phyloP scores from a whole-genome alignment of 2,888 invertebrate genomes.

The Drosophila meridiana region DNA sequence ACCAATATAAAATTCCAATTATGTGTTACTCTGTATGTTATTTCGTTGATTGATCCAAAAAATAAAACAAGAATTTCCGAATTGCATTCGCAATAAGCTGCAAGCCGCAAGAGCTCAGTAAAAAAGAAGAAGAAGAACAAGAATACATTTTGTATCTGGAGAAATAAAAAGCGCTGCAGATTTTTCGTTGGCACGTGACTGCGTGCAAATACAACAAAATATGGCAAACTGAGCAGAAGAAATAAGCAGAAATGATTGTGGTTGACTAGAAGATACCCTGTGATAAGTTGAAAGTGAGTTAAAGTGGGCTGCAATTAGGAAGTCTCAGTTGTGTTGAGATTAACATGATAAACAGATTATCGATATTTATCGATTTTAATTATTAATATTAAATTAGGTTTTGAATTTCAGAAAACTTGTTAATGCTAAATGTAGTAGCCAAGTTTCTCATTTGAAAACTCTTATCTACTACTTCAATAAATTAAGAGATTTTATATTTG shows the following conservation, averaged over 20 bases:
- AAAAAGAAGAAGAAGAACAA: constrained; percentile 1
- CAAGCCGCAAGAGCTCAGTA: constrained; percentile 14
- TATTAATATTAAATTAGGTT: no score
- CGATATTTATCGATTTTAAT: neutral
- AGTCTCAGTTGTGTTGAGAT: neutral
- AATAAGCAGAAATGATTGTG: neutral
- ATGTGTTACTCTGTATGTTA: constrained; percentile 15
- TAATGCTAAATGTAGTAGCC: no score
- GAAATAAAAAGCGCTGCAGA: constrained; percentile 35
- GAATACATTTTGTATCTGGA: constrained; percentile 14
- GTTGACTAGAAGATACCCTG: constrained; percentile 7
- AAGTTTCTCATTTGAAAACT: neutral
- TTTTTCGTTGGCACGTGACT: constrained; percentile 68
- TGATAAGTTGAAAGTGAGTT: no score
- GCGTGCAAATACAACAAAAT: constrained; percentile 31
- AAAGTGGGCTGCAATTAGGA: neutral
- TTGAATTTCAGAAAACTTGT: no score
- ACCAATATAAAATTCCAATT: constrained; percentile 31
- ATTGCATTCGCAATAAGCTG: constrained; percentile 50
- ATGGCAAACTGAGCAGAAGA: constrained; percentile 1
- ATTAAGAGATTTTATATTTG: no score
- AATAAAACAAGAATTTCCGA: constrained; percentile 20
- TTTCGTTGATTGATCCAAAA: constrained; percentile 52
- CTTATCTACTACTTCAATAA: neutral
- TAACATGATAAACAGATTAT: neutral